Conservation (phyloP, 2,113 vertebrate genomes). For the Theristicus caerulescens region DNA sequence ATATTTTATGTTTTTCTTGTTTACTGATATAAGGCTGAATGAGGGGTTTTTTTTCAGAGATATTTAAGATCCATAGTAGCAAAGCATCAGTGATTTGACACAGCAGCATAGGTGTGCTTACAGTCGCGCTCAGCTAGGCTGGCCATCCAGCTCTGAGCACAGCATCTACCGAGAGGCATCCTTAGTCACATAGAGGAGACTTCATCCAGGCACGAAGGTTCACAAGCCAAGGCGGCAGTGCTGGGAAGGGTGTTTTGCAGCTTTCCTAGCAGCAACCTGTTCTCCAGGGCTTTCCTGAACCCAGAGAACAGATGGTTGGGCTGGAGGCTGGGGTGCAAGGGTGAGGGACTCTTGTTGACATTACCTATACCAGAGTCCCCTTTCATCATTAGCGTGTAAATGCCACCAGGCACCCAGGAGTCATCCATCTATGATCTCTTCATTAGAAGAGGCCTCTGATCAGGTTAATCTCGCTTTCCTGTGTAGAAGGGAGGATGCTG, state of each 20-base stretch:
- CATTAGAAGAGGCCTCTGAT: slow-evolving; percentile 36
- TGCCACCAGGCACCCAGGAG: slow-evolving; percentile 16
- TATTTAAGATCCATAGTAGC: background rate
- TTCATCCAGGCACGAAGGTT: background rate
- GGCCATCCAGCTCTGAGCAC: background rate
- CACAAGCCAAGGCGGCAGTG: background rate
- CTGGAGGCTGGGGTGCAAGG: background rate
- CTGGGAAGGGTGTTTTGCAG: background rate
- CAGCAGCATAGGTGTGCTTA: accelerated
- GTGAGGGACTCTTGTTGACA: background rate
- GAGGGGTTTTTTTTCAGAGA: background rate
- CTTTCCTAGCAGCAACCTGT: background rate
- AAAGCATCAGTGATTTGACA: background rate
- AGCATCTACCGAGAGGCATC: accelerated
- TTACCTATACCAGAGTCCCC: background rate
- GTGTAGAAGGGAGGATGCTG: background rate
- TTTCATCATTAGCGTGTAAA: slow-evolving; percentile 5
- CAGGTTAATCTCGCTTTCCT: background rate
- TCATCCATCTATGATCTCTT: slow-evolving; percentile 3
- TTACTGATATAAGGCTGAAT: background rate
- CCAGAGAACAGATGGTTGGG: slow-evolving; percentile 17
- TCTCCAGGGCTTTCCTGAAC: slow-evolving; percentile 11
- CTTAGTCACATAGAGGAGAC: accelerated
- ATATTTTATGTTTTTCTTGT: background rate
- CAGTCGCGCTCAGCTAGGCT: accelerated